Base-by-base conservation (phyloP, 2,888 invertebrate species). In the Adelognathus sp. region DNA sequence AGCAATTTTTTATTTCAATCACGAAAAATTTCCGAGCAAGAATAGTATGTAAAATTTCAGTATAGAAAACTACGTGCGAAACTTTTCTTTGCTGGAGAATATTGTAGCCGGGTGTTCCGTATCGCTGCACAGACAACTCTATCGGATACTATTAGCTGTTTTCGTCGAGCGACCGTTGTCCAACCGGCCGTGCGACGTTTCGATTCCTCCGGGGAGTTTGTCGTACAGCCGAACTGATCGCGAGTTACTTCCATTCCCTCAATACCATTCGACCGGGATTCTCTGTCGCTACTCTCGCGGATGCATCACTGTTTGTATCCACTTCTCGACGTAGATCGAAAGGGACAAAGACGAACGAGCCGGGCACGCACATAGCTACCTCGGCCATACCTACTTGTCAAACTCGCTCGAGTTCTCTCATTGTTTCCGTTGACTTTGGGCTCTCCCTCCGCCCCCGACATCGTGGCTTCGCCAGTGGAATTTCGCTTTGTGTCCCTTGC, bases 331-430 rank as follows among this genome's bases (percentile, higher is more conserved):
- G 16, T 50, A 52, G 64, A 66, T 66, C 64, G 64, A 52, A 66
- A 14, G 33, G 24, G 50, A 66, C 31, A 63, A 29, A 44, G 63
- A 44, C 64, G 64, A 66, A 52, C 52, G 36, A 33, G 52, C 52
- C 24, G 24, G n/a, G 52, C 16, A 66, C 52, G 64, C 64, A 36
- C 50, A 31, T 14, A 18, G n/a, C 21, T 52, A 24, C 24, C 24
- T 66, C 52, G 11, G 24, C 36, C 50, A 66, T 66, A 66, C 64
- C 64, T 66, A 66, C 64, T 66, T 66, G 64, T 66, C 64, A 66
- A 66, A 66, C 52, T 52, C 64, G 52, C 52, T 52, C 64, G 64
- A 66, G 33, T 66, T 66, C 64, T 66, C 36, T 52, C 64, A 66
- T 66, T 66, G 64, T 66, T 52, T 66, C 29, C 50, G 46, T 21